Evolutionary conservation across 2,888 invertebrate species (phyloP), one percentile per base, ranked within the genome.

Genomic region (Drosophila lutescens): DNA sequence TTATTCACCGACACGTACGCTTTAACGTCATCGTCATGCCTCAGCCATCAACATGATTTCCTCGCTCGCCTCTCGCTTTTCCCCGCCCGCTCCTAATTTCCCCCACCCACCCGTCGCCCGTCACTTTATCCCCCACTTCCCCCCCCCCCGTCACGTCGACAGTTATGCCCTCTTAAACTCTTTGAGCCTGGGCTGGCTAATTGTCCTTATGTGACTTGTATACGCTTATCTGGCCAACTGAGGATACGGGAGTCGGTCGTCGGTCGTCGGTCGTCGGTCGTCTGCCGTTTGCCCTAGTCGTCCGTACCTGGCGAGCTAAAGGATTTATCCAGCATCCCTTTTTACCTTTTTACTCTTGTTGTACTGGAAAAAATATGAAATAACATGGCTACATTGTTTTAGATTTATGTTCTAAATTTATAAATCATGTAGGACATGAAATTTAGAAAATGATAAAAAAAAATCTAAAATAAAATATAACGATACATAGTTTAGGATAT

Each of bases 201-300:
- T 90, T 90, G 89, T 89, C 76, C 80, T 85, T 90, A 78, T 90
- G 87, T 90, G 90, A 87, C 89, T 89, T 77, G 85, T 77, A 84
- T 89, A 71, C 76, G 77, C 78, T 76, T 79, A 84, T 81, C 65
- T 44, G 50, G 50, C 60, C 69, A 44, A 51, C 38, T 15, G 58
- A 50, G 60, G 54, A 43, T 55, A 40, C 40, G 44, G 58, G 36
- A 44, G 50, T 20, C 30, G 23, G 44, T 12, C 43, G 36, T 20
- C 41, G 15, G 41, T 41, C 30, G 46, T 47, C 34, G 15, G 41
- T 41, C 30, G 46, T 47, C 34, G 4, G 34, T 4, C 34, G 34
- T 34, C 12, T 34, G 34, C 32, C 49, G 26, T 26, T 26, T 49
- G 49, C 7, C 12, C 32, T 12, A 17, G 17, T 43, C 15, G 30